Base-by-base conservation (phyloP, 2,888 invertebrate species). In the Rhamnusium bicolor region DNA sequence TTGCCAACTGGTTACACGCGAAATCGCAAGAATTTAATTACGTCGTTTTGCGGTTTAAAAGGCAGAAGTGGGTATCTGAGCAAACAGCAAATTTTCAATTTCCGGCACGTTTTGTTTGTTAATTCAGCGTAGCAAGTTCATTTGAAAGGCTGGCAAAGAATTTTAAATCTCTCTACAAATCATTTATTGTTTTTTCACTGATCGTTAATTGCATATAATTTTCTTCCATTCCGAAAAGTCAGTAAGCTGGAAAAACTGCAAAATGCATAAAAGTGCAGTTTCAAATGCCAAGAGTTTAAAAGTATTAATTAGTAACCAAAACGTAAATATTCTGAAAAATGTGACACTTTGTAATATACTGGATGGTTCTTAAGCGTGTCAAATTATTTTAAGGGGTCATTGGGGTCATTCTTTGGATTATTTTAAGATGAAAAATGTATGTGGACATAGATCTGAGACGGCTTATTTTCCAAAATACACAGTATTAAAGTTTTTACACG, bases 11-110 rank as follows among this genome's bases (percentile, higher is more conserved):
- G 79, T 77, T 79, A 74, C 76, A 80, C 74, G 70, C 76, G 74
- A 81, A 83, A 83, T 80, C 74, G 80, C 78, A 74, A 78, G 81
- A 84, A 83, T 83, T 83, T 83, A 84, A 84, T 84, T 81, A 83
- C 82, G 79, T 73, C 80, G 77, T 82, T 82, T 78, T 81, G 83
- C 76, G 78, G 81, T 79, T 82, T 80, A 79, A 81, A 82, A 80
- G 80, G 79, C 80, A 80, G 73, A 79, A 81, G 75, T 75, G 77
- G 75, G 77, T 78, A 83, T 83, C 80, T 80, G 77, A 80, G 81
- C 81, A 83, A 82, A 82, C 80, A 79, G 80, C 80, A 84, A 83
- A 84, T 83, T 83, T 84, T 83, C 84, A 84, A 84, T 84, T 84
- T 84, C 82, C 84, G 79, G 81, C 84, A 82, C 84, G 83, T 82